Percentiles rank a stretch among this genome's conserved stretches.
Conservation (phyloP, 1,140 invertebrate species). For the Plectrocnemia conspersa region DNA sequence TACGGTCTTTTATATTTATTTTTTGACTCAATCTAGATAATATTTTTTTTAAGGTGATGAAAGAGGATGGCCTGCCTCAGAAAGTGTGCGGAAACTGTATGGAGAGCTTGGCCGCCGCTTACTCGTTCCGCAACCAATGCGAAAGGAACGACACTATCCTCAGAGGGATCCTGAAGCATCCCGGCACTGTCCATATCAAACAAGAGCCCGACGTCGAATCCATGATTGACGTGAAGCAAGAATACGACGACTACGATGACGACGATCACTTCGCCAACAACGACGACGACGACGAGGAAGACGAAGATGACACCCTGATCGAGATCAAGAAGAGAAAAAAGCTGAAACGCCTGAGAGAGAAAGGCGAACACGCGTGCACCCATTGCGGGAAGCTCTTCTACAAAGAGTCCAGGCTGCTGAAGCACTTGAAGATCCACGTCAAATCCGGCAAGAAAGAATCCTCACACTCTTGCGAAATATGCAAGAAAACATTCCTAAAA, state of each 20-base stretch:
- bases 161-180: slow-evolving; percentile 36
- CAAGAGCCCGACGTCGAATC: slow-evolving; percentile 25
- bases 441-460: slow-evolving; percentile 39
- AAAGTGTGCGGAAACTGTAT: slow-evolving; percentile 44
- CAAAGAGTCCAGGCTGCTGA: slow-evolving; percentile 30
- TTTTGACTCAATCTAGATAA: too few species aligned
- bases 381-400: slow-evolving; percentile 34
- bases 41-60: slow-evolving; percentile 38
- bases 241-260: slow-evolving; percentile 19
- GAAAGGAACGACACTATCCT: slow-evolving; percentile 40
- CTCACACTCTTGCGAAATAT: slow-evolving; percentile 36
- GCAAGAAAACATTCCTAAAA: slow-evolving; percentile 40
- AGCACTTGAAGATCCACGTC: slow-evolving; percentile 30
- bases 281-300: slow-evolving; percentile 12
- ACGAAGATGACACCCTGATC: slow-evolving; percentile 8
- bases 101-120: slow-evolving; percentile 39
- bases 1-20: too few species aligned
- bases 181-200: slow-evolving; percentile 27
- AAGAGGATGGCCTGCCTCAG: slow-evolving; percentile 46
- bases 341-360: slow-evolving; percentile 13
- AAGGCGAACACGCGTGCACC: slow-evolving; percentile 28
- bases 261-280: slow-evolving; percentile 11
- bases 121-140: slow-evolving; percentile 42
- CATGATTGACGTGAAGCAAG: slow-evolving; percentile 28
- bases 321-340: slow-evolving; percentile 23